Evolutionary conservation across 2,797 vertebrate species (phyloP), one percentile per base, ranked within the genome.

Genomic region (Fistularia tabacaria): DNA sequence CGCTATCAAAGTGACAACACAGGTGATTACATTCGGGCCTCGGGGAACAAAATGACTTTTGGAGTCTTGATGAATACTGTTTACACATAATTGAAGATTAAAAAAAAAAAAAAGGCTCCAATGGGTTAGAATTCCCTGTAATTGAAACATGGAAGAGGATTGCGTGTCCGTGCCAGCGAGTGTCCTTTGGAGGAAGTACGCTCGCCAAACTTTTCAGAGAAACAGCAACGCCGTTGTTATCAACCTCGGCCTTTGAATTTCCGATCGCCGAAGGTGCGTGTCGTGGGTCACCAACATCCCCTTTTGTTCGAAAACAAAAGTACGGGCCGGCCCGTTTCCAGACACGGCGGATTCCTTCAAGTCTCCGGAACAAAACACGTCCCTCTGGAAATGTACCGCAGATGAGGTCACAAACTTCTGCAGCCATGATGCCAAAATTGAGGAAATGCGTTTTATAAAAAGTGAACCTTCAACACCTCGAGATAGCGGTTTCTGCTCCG

Each of bases 11-110:
- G 46, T 62, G 57, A 67, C 74, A 78, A 53, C 62, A 50, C 62
- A 71, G 66, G 76, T 74, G 60, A 84, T 77, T 80, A 62, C 46
- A 71, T 62, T 62, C 65, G 44, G 49, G 61, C 69, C 47, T 47
- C 8, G 6, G 66, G 66, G 25, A 59, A 53, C 25, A 55, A 50
- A 68, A 57, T 57, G 7, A 76, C 54, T 57, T 41, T 58, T 54
- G 56, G 36, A 62, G 46, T 14, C 10, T 36, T 36, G 37, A 57
- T 69, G 39, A 41, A 57, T 36, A 38, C 39, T 54, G 47, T 45
- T 65, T 38, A 49, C 10, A 40, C 10, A 8, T 8, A 10, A 40
- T 40, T 40, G 39, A 40, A n/a, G n/a, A n/a, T n/a, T n/a, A n/a
- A n/a, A n/a, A n/a, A n/a, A n/a, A n/a, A 40, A 40, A 40, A 40